phyloP scores from a whole-genome alignment of 2,888 invertebrate genomes.

The Stictocephala bisonia region DNA sequence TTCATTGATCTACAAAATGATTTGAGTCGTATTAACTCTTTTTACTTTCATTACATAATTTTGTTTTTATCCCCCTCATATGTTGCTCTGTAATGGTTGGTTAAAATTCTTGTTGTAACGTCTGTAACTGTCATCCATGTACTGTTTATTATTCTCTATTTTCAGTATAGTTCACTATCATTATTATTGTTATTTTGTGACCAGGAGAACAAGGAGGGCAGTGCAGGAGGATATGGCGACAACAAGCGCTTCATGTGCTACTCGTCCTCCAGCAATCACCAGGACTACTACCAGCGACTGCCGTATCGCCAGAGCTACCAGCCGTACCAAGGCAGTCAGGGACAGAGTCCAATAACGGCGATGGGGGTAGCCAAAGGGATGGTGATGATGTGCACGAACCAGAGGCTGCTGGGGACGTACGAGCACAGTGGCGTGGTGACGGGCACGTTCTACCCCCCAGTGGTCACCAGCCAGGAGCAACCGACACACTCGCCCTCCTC shows the following conservation, averaged over 20 bases:
- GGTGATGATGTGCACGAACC: constrained; percentile 85
- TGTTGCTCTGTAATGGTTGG: no score
- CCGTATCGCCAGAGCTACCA: constrained; percentile 50
- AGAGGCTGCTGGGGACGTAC: constrained; percentile 75
- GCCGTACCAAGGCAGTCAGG: constrained; percentile 45
- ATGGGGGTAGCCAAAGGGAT: constrained; percentile 89
- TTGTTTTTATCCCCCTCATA: no score
- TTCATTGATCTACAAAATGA: no score
- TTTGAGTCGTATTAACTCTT: no score
- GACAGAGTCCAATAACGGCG: constrained; percentile 72
- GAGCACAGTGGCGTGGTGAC: constrained; percentile 62
- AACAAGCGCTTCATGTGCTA: constrained; percentile 45
- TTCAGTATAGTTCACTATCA: background rate
- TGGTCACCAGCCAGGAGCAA: constrained; percentile 84
- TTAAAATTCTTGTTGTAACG: no score
- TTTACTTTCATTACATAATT: no score
- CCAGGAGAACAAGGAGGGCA: constrained; percentile 47
- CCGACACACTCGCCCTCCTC: constrained; percentile 68
- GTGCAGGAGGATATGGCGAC: constrained; percentile 64
- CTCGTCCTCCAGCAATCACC: constrained; percentile 28
- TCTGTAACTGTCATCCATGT: no score
- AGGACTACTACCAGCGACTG: constrained; percentile 47
- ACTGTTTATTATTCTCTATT: no score
- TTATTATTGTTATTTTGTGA: background rate
- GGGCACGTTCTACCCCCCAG: constrained; percentile 89